These are phyloP conservation scores for Anguilla japonica DNA, from an alignment of 2,113 vertebrate genomes.

Conservation along the genomic window DNA sequence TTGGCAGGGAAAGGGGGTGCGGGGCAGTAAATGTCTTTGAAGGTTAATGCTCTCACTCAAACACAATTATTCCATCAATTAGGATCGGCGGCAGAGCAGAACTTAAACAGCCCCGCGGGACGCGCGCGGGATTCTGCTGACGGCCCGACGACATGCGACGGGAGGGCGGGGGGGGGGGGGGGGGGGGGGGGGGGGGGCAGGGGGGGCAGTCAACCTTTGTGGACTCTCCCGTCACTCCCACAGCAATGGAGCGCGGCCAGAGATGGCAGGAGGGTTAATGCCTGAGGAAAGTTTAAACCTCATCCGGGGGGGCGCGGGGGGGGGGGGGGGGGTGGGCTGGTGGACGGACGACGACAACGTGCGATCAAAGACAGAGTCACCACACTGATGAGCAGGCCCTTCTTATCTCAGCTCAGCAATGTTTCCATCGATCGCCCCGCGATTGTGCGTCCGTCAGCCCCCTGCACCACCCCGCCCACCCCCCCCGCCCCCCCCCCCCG, in stretches of 20 bases:
- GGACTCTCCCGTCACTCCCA: constrained; percentile 23
- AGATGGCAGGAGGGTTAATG: constrained; percentile 28
- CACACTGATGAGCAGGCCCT: constrained; percentile 43
- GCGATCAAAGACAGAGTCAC: constrained; percentile 41
- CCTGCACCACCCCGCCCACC: constrained; percentile 37
- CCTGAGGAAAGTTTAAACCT: constrained; percentile 17
- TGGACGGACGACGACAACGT: constrained; percentile 48
- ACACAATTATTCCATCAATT: constrained; percentile 53
- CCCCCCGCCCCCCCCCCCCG: constrained; percentile 28
- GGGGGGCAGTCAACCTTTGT: constrained; percentile 22
- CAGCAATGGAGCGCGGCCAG: not conserved
- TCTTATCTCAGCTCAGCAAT: constrained; percentile 65
- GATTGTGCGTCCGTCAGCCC: constrained; percentile 62
- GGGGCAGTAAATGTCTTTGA: constrained; percentile 24
- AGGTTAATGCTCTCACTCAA: constrained; percentile 38
- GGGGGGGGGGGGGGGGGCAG: not conserved
- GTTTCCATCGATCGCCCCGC: constrained; percentile 51
- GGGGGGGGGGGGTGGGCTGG: not conserved
- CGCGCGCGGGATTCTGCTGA: constrained; percentile 28
- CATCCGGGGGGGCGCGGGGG: not conserved
- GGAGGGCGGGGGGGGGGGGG: not conserved
- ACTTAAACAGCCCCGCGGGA: constrained; percentile 23
- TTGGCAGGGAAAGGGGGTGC: not conserved
- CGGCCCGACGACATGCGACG: constrained; percentile 20
- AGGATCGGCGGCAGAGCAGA: constrained; percentile 29